Evolutionary conservation across 1,140 invertebrate genomes (phyloP), one percentile per base, ranked within the genome.

Genomic region (Tetragonula clypearis): DNA sequence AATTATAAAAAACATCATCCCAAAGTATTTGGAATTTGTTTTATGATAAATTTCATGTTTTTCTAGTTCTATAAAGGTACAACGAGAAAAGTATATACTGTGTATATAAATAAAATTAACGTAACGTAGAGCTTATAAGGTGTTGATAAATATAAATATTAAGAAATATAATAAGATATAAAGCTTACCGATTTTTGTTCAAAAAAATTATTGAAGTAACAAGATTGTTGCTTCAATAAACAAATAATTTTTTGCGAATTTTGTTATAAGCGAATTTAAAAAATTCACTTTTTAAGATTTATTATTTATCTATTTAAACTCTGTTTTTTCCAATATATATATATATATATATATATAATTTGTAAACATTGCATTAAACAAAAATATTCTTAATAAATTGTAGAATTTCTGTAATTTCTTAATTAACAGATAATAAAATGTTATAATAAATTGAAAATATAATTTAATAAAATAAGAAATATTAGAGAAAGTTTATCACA

Each of bases 111-210:
- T 83, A 77, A 83, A 30, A 58, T 85, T 90, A 83, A 74, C 58
- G 82, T 90, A 90, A 74, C 58, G 85, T 90, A 90, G 88, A 87
- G 85, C 87, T 84, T 89, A 69, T 86, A 84, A 81, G 53, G 35
- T 89, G 82, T 55, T 62, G 73, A 83, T 81, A 88, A 88, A 82
- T 66, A 84, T 58, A 62, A 81, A 85, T 68, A 65, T 30, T 69
- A 69, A 84, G 60, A 71, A 26, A 58, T 11, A 60, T 86, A 53
- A 79, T 68, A 73, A 62, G 23, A 79, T 84, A 72, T 26, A 30
- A 35, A 53, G 78, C 58, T 41, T 41, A 41, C 41, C 41, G 81
- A 79, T 78, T 81, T 81, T 77, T 69, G 26, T 85, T 84, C 26
- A 80, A 62, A 60, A 49, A 77, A 41, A 76, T 55, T 75, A 53